phyloP scores from a whole-genome alignment of 2,113 vertebrate species.

The Bathybates hornii region DNA sequence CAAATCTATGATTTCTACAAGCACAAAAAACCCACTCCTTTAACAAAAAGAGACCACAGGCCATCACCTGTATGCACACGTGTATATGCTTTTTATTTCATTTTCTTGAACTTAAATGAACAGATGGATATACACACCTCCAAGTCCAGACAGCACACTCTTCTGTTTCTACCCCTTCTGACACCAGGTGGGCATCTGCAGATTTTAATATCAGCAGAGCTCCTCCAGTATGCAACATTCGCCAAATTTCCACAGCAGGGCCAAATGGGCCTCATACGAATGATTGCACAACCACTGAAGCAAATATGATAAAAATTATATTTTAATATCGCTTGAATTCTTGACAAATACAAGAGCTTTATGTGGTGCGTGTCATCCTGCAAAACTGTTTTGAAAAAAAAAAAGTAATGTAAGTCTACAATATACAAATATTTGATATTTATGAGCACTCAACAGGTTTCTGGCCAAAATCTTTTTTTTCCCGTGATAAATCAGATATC shows the following conservation, averaged over 20 bases:
- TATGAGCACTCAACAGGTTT: not conserved
- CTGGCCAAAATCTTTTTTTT: not conserved
- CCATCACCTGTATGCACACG: not conserved
- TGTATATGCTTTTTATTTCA: not conserved
- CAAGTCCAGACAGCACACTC: slow-evolving; percentile 10
- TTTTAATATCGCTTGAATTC: not conserved
- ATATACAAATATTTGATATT: not conserved
- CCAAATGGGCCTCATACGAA: slow-evolving; percentile 23
- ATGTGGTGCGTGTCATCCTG: not conserved
- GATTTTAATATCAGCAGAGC: slow-evolving; percentile 32
- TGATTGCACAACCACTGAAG: slow-evolving; percentile 25
- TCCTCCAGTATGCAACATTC: slow-evolving; percentile 2
- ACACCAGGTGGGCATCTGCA: slow-evolving; percentile 41
- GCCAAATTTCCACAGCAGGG: slow-evolving; percentile 27
- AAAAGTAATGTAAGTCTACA: not conserved
- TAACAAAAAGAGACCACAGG: not conserved
- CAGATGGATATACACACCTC: slow-evolving; percentile 27
- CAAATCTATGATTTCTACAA: not conserved
- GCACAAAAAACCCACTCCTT: not conserved
- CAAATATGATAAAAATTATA: not conserved
- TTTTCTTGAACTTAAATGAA: not conserved
- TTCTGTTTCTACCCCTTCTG: slow-evolving; percentile 20
- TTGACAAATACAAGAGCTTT: not conserved
- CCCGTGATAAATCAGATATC: not conserved
- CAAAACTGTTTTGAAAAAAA: not conserved